phyloP scores from a whole-genome alignment of 1,140 invertebrate species.

The Brachionus koreanus region DNA sequence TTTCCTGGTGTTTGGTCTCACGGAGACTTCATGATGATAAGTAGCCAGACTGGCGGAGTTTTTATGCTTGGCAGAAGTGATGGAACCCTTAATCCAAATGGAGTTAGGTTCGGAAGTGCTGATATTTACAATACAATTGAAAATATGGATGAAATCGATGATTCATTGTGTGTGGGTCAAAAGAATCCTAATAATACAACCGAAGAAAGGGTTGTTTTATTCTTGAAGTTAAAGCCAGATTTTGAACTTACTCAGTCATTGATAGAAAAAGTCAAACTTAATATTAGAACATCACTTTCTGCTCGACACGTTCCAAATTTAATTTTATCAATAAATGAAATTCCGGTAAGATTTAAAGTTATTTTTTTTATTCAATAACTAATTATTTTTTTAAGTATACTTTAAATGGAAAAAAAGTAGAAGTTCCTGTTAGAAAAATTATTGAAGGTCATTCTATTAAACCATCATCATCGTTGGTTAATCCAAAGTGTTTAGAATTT shows the following conservation, averaged over 20 bases:
- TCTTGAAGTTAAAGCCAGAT: constrained; percentile 60
- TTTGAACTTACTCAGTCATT: constrained; percentile 56
- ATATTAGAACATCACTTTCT: constrained; percentile 60
- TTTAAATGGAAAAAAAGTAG: constrained; percentile 65
- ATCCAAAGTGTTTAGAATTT: constrained; percentile 36
- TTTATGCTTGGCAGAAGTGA: constrained; percentile 65
- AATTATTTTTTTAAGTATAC: constrained; percentile 58
- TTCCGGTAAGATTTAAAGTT: constrained; percentile 58
- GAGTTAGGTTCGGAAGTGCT: constrained; percentile 65
- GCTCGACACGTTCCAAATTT: constrained; percentile 62
- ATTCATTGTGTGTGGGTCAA: constrained; percentile 63
- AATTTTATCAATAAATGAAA: constrained; percentile 60
- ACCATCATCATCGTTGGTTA: constrained; percentile 37
- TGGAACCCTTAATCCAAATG: constrained; percentile 66
- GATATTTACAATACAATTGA: constrained; percentile 65
- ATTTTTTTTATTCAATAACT: background rate
- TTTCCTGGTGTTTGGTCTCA: constrained; percentile 62
- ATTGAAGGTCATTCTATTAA: constrained; percentile 56
- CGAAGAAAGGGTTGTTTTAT: constrained; percentile 64
- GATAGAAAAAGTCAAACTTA: constrained; percentile 52
- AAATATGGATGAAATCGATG: constrained; percentile 60
- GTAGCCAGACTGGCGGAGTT: constrained; percentile 61
- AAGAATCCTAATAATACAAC: constrained; percentile 46
- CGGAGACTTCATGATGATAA: constrained; percentile 64
- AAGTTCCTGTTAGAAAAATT: constrained; percentile 63